These are phyloP conservation scores for Linnaemya vulpina DNA, from an alignment of 2,888 invertebrate species.

Conservation along the genomic window DNA sequence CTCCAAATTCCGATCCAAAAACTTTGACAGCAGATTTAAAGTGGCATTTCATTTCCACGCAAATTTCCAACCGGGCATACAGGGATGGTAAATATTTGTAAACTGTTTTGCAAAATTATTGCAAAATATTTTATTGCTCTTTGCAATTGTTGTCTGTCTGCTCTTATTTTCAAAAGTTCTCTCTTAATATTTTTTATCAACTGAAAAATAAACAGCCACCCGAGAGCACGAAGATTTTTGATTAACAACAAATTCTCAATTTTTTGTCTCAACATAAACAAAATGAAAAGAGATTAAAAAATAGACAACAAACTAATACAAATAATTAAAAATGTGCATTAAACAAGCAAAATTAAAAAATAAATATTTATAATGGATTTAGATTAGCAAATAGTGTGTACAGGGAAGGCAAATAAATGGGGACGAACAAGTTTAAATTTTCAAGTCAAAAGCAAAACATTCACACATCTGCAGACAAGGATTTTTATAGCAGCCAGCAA, in stretches of 20 bases:
- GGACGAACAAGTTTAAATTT: neutral
- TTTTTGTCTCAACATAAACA: conserved; percentile 38
- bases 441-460: neutral
- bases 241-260: neutral
- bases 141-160: too few relatives aligned
- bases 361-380: neutral
- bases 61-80: too few relatives aligned
- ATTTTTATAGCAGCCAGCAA: too few relatives aligned
- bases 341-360: conserved; percentile 45
- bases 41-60: too few relatives aligned
- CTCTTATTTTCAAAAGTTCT: neutral
- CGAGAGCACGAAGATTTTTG: too few relatives aligned
- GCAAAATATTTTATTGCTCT: too few relatives aligned
- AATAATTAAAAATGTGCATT: conserved; percentile 62
- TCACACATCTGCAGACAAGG: too few relatives aligned
- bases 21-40: too few relatives aligned
- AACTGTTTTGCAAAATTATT: too few relatives aligned
- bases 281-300: conserved; percentile 9
- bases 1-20: too few relatives aligned
- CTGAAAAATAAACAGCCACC: neutral
- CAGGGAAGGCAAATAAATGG: neutral
- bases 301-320: conserved; percentile 45
- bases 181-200: neutral
- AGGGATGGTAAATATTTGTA: too few relatives aligned
- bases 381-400: neutral